A percentile compares a stretch with the other conserved stretches of the same genome.
phyloP scores from a whole-genome alignment of 2,888 invertebrate genomes.

The Polia nebulosa region DNA sequence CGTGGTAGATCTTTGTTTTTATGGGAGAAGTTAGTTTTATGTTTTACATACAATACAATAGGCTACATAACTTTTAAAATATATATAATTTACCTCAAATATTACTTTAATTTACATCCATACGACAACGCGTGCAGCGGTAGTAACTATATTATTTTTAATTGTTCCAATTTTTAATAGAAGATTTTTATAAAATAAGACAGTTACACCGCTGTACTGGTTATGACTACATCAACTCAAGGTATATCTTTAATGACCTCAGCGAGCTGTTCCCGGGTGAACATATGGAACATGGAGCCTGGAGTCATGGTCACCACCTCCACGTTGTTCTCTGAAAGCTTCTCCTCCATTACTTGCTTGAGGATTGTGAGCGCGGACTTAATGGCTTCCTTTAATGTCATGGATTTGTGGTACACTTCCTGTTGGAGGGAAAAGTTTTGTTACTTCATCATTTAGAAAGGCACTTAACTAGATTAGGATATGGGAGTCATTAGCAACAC shows the following conservation, averaged over 20 bases:
- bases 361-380: constrained; percentile 97
- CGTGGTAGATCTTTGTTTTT: constrained; percentile 22
- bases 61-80: constrained; percentile 36
- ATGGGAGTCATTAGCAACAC: too few species aligned
- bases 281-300: constrained; percentile 96
- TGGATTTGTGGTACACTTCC: constrained; percentile 95
- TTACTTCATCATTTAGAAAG: neutral
- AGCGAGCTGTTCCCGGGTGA: constrained; percentile 97
- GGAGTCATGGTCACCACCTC: constrained; percentile 99
- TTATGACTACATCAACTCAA: constrained; percentile 78
- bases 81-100: constrained; percentile 63
- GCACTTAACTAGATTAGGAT: too few species aligned
- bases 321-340: constrained; percentile 98
- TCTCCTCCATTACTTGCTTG: constrained; percentile 99
- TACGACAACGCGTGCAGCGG: constrained; percentile 21
- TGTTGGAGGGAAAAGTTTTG: constrained; percentile 70
- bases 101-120: constrained; percentile 58
- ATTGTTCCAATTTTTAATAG: constrained; percentile 1
- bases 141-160: constrained; percentile 36
- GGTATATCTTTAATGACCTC: constrained; percentile 95
- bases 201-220: constrained; percentile 26
- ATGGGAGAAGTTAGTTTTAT: neutral
- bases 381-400: constrained; percentile 98
- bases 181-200: constrained; percentile 18
- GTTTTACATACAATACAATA: constrained; percentile 37